Conservation (phyloP, 2,113 vertebrate genomes). For the Macaca mulatta region DNA sequence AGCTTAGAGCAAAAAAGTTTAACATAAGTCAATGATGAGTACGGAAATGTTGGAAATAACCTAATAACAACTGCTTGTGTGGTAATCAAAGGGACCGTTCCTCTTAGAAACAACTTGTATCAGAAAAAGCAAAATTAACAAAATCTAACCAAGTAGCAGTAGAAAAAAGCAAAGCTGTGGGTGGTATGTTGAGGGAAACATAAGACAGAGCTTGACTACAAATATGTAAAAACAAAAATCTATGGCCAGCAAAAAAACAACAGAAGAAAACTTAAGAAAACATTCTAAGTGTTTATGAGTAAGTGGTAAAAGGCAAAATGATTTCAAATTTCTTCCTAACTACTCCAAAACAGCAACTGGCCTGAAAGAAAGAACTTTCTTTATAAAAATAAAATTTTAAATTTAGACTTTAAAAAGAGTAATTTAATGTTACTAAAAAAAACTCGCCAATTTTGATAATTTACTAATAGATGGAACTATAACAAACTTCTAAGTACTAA, state of each 20-base stretch:
- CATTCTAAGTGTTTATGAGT: background rate
- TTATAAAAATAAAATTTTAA: background rate
- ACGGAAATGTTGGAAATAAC: background rate
- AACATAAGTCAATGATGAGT: background rate
- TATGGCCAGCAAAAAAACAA: background rate
- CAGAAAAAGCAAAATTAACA: constrained; percentile 29
- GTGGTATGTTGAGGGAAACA: background rate
- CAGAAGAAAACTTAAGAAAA: background rate
- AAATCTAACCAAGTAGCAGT: background rate
- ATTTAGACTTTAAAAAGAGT: background rate
- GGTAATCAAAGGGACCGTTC: background rate
- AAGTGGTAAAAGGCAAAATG: background rate
- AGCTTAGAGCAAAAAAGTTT: background rate
- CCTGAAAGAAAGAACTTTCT: background rate
- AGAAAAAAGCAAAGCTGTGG: background rate
- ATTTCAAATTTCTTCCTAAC: background rate
- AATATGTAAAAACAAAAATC: constrained; percentile 15
- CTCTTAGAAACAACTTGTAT: background rate
- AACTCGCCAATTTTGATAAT: background rate
- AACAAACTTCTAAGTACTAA: constrained; percentile 22
- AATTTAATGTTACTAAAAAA: background rate
- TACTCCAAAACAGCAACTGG: background rate
- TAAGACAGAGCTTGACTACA: background rate
- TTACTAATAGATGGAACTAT: background rate
- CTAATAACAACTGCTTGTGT: background rate